Evolutionary conservation across 2,113 vertebrate genomes (phyloP).

Genomic region (Lates calcarifer): DNA sequence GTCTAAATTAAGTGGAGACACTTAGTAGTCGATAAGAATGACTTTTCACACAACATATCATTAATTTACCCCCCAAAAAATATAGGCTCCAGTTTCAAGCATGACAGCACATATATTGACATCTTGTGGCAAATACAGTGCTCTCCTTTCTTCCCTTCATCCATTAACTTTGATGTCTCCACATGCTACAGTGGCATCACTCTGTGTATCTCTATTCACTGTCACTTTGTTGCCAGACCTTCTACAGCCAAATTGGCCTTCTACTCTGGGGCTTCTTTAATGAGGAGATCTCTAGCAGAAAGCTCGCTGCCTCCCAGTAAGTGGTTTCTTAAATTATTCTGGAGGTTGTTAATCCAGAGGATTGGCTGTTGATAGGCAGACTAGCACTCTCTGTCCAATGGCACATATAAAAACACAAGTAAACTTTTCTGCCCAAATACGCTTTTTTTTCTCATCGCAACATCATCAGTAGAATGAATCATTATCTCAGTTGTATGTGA

Average conservation of each 20-base stretch:
- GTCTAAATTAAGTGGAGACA: constrained; percentile 32
- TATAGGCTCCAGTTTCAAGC: constrained; percentile 22
- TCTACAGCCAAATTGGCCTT: constrained; percentile 55
- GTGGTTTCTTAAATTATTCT: constrained; percentile 50
- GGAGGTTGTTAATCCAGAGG: constrained; percentile 46
- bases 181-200: background rate
- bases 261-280: constrained; percentile 43
- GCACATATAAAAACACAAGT: background rate
- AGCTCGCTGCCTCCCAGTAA: constrained; percentile 36
- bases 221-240: constrained; percentile 44
- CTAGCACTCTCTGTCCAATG: constrained; percentile 5
- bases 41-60: constrained; percentile 13
- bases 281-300: constrained; percentile 41
- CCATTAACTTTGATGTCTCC: constrained; percentile 53
- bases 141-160: constrained; percentile 36
- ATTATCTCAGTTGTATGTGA: too few relatives aligned
- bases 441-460: background rate
- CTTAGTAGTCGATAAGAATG: constrained; percentile 29
- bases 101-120: constrained; percentile 2
- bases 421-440: background rate
- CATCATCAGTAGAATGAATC: background rate
- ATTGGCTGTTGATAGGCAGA: background rate
- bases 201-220: constrained; percentile 40
- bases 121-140: constrained; percentile 22
- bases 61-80: constrained; percentile 40